Evolutionary conservation across 2,888 invertebrate genomes (phyloP), one percentile per base, ranked within the genome.

Genomic region (Erebia palarica): DNA sequence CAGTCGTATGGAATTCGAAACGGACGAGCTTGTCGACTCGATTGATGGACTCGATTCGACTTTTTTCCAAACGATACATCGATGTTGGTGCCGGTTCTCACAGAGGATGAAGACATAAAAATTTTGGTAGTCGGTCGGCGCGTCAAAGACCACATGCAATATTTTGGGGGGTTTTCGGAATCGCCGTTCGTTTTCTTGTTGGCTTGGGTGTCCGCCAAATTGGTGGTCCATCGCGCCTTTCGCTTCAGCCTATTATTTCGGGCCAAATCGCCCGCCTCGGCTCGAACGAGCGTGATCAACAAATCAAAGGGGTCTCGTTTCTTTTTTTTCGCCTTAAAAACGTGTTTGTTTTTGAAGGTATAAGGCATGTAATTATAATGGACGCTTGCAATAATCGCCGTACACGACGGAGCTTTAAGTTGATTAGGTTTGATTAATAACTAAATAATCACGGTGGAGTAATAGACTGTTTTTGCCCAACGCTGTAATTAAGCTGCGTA

Each of bases 81-180:
- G 82, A 80, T 77, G 81, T 13, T 81, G 82, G 80, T 76, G 75
- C 75, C 81, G 81, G 84, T 89, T 91, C 91, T 88, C 91, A 88
- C 88, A 84, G 86, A 79, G 80, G 85, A 93, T 93, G 90, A 92
- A 93, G 93, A 93, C 92, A 91, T 93, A 92, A 92, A 91, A 89
- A 89, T 91, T 88, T 89, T 84, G 85, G 84, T 80, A 83, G 82
- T 81, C 80, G 79, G 74, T 87, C 91, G 92, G 92, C 86, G 84
- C 85, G 84, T 90, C 91, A 89, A 92, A 91, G 79, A 89, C 89
- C 92, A 89, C 92, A 91, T 90, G 84, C 87, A 87, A 87, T 87
- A 90, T 89, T 84, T 86, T 83, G 84, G 84, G 84, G 79, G 81
- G 79, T 87, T 86, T 82, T 83, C 82, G 84, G 85, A 84, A 84